phyloP scores from a whole-genome alignment of 2,113 vertebrate species.

The Bambusicola thoracicus region DNA sequence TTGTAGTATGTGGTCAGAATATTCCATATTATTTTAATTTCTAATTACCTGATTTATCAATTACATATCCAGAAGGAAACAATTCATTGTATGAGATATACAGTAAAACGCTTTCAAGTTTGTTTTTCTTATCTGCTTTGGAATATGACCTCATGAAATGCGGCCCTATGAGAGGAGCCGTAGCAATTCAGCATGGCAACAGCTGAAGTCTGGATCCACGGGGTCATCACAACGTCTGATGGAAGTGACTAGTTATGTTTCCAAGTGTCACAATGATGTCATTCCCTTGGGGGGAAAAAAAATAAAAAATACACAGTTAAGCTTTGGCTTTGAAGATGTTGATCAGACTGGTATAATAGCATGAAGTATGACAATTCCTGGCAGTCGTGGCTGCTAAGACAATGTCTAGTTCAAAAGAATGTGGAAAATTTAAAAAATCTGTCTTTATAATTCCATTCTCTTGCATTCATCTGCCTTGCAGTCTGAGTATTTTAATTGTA shows the following conservation, averaged over 20 bases:
- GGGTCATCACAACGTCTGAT: background rate
- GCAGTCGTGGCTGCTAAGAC: rapidly evolving
- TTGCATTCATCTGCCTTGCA: background rate
- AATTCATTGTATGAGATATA: background rate
- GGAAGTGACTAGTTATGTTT: background rate
- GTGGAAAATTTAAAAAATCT: background rate
- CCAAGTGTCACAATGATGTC: background rate
- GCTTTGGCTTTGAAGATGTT: background rate
- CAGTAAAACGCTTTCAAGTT: background rate
- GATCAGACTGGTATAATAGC: background rate
- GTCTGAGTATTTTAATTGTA: background rate
- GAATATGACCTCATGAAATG: background rate
- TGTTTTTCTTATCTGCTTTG: background rate
- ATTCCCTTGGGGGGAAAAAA: background rate
- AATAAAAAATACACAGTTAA: background rate
- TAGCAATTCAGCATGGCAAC: background rate
- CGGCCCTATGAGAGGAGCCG: background rate
- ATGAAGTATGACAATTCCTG: background rate
- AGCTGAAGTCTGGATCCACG: background rate
- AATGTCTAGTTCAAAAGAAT: background rate
- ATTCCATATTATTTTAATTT: background rate
- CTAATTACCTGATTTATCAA: background rate
- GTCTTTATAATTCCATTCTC: background rate
- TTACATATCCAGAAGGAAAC: background rate
- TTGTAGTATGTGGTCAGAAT: background rate